phyloP scores from a whole-genome alignment of 2,797 vertebrate genomes.

The Hypotaenidia philippensis region DNA sequence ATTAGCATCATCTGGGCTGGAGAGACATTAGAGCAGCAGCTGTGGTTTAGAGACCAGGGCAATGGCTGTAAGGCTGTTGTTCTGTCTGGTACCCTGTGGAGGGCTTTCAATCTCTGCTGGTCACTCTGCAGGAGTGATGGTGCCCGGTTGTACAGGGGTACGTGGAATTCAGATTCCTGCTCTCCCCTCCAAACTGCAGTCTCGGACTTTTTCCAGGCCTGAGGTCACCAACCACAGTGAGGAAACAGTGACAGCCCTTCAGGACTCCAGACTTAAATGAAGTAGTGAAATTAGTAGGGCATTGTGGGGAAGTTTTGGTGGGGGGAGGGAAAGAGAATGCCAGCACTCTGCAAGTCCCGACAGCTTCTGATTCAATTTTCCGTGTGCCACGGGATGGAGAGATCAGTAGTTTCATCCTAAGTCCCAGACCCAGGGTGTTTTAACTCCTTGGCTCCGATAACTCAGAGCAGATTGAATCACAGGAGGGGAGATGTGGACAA shows the following conservation, averaged over 20 bases:
- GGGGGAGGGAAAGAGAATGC: neutral
- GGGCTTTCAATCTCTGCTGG: neutral
- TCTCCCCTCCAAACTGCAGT: neutral
- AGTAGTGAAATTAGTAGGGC: neutral
- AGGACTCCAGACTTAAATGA: neutral
- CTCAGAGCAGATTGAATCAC: constrained; percentile 50
- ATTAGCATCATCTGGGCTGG: neutral
- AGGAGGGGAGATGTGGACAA: constrained; percentile 41
- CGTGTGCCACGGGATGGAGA: neutral
- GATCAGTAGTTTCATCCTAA: neutral
- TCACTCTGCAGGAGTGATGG: neutral
- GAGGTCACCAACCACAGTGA: neutral
- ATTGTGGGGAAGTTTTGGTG: neutral
- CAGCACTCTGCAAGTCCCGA: neutral
- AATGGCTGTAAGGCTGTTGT: neutral
- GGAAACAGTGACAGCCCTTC: neutral
- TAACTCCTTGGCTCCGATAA: constrained; percentile 36
- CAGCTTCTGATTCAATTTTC: constrained; percentile 31
- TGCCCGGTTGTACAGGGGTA: neutral
- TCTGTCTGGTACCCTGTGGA: neutral
- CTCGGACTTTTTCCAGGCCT: neutral
- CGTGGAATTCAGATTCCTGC: neutral
- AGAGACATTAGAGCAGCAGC: neutral
- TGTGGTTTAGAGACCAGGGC: neutral
- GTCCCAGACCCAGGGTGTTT: neutral